Evolutionary conservation across 2,113 vertebrate genomes (phyloP).

Genomic region (Tenrec ecaudatus): DNA sequence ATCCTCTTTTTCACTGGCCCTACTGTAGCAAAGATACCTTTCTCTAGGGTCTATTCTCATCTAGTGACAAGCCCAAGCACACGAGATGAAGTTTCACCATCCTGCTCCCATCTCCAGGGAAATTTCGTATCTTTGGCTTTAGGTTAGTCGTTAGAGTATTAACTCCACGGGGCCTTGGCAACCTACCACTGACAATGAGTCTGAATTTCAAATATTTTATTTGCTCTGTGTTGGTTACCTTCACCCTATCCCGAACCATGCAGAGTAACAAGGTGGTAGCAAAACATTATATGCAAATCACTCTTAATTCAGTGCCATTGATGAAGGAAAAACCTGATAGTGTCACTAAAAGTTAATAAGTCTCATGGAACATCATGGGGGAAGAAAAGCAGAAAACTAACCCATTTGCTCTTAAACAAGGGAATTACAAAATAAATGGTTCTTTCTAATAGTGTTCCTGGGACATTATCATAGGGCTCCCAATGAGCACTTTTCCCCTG

Average conservation of each 20-base stretch:
- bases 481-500: background rate
- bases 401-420: constrained; percentile 1
- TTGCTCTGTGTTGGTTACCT: background rate
- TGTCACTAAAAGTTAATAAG: constrained; percentile 35
- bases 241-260: background rate
- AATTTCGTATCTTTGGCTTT: background rate
- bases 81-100: background rate
- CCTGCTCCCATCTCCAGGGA: background rate
- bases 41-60: too few species aligned
- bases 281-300: background rate
- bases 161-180: background rate
- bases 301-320: background rate
- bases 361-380: constrained; percentile 20
- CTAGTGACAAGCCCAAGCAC: too few species aligned
- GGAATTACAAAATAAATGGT: constrained; percentile 31
- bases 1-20: too few species aligned
- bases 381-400: background rate
- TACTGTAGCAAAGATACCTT: too few species aligned
- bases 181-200: background rate
- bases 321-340: background rate
- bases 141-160: background rate
- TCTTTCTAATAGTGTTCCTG: background rate
- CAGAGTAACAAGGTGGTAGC: background rate
- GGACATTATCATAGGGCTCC: background rate
- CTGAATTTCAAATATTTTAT: background rate